Base-by-base conservation (phyloP, 2,888 invertebrate species). In the Leucophora obtusa region DNA sequence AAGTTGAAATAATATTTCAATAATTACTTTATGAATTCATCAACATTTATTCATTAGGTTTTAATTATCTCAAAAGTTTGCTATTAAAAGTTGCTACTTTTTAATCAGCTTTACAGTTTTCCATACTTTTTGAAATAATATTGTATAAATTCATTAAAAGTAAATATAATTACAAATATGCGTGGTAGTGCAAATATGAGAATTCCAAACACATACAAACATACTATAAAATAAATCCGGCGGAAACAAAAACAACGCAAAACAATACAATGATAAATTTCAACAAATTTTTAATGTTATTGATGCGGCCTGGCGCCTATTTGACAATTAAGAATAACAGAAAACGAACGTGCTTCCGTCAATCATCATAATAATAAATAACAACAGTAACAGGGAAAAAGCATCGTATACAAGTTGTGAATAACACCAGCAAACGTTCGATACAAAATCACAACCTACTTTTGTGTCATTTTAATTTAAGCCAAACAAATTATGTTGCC, bases 81-180 rank as follows among this genome's bases (percentile, higher is more conserved):
- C 33, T 17, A 51, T 65, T 21, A 53, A 53, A 35, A 65, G 21
- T 66, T 66, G 38, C 43, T 54, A 54, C 6, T 11, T 35, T 69
- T 69, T 68, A 43, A 68, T 43, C 43, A 28, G 33, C 56, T 68
- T 68, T 68, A n/a, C 11, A 18, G 21, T 33, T 53, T 47, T 4
- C 14, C 24, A 43, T 60, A 15, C 7, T 50, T 63, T 33, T 47
- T 47, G n/a, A 33, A 43, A 50, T 38, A 54, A 62, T 59, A n/a
- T n/a, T n/a, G n/a, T n/a, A 66, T 56, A 66, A 72, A 62, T 53
- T 65, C 54, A 77, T 68, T 72, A 56, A 77, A 77, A 47, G 53
- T 47, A 60, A 62, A 71, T 66, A 72, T 62, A 68, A 68, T 60
- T 72, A 53, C 17, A 35, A 60, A 66, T 47, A 62, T 47, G 11